phyloP scores from a whole-genome alignment of 1,140 invertebrate genomes.

The Diachasmimorpha longicaudata region DNA sequence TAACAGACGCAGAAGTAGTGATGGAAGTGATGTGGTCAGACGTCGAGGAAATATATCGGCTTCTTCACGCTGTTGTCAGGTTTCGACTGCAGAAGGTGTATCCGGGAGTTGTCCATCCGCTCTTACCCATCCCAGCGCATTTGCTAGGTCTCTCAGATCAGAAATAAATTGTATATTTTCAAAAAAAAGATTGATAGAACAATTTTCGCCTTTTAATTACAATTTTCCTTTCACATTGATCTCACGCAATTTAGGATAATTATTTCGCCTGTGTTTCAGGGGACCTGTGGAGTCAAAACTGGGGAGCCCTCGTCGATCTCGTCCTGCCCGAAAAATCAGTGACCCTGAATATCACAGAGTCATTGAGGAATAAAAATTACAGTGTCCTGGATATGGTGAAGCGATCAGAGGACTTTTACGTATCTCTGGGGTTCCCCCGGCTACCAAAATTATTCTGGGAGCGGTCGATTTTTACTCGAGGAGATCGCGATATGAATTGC shows the following conservation, averaged over 20 bases:
- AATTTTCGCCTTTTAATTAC: too few relatives aligned
- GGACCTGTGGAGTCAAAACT: slow-evolving; percentile 70
- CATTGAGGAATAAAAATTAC: slow-evolving; percentile 64
- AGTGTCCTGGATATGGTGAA: slow-evolving; percentile 67
- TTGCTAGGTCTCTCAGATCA: slow-evolving; percentile 60
- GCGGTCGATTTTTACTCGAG: slow-evolving; percentile 63
- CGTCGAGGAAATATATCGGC: slow-evolving; percentile 69
- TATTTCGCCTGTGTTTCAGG: not conserved
- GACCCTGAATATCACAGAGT: slow-evolving; percentile 59
- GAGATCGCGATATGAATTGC: slow-evolving; percentile 53
- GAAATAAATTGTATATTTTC: not conserved
- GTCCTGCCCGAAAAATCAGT: slow-evolving; percentile 53
- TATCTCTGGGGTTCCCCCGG: slow-evolving; percentile 66
- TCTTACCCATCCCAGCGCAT: slow-evolving; percentile 73
- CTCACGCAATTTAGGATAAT: too few relatives aligned
- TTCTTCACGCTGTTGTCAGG: slow-evolving; percentile 75
- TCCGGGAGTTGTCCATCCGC: slow-evolving; percentile 42
- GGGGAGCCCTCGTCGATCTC: slow-evolving; percentile 63
- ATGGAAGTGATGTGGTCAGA: slow-evolving; percentile 65
- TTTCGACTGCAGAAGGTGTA: slow-evolving; percentile 61
- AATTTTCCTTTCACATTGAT: too few relatives aligned
- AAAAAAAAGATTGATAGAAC: too few relatives aligned
- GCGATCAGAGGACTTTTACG: slow-evolving; percentile 70
- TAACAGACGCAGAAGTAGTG: slow-evolving; percentile 60
- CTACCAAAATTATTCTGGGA: slow-evolving; percentile 70